phyloP scores from a whole-genome alignment of 1,140 invertebrate species.

The Hyles vespertilio region DNA sequence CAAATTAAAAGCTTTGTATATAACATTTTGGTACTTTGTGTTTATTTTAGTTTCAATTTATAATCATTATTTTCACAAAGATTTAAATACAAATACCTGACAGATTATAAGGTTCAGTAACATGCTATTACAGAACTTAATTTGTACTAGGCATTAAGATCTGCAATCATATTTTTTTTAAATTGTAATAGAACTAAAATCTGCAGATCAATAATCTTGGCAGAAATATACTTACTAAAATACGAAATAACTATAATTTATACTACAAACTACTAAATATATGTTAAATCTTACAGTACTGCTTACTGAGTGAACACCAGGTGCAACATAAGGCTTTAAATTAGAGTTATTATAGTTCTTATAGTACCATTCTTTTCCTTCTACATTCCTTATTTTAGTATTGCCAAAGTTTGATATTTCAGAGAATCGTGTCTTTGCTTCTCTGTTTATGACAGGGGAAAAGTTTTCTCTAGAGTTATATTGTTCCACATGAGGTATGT shows the following conservation, averaged over 20 bases:
- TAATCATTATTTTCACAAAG: no score
- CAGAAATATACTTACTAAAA: neutral
- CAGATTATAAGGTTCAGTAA: no score
- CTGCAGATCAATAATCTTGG: no score
- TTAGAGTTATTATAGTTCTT: constrained; percentile 85
- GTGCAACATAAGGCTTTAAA: constrained; percentile 80
- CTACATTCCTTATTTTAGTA: constrained; percentile 54
- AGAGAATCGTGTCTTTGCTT: constrained; percentile 65
- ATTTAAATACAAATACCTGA: no score
- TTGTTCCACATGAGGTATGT: constrained; percentile 55
- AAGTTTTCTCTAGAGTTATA: constrained; percentile 49
- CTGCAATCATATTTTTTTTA: no score
- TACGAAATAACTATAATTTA: constrained; percentile 4
- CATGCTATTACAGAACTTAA: no score
- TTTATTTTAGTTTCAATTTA: no score
- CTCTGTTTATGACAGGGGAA: constrained; percentile 59
- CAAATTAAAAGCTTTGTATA: no score
- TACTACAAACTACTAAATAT: constrained; percentile 6
- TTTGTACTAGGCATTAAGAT: no score
- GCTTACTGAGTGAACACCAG: constrained; percentile 52
- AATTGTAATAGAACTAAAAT: no score
- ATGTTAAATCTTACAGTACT: constrained; percentile 14
- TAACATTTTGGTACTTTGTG: no score
- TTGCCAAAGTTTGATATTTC: constrained; percentile 36
- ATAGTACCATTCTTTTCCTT: constrained; percentile 85